Evolutionary conservation across 2,888 invertebrate species (phyloP).

Genomic region (Athetis lepigone): DNA sequence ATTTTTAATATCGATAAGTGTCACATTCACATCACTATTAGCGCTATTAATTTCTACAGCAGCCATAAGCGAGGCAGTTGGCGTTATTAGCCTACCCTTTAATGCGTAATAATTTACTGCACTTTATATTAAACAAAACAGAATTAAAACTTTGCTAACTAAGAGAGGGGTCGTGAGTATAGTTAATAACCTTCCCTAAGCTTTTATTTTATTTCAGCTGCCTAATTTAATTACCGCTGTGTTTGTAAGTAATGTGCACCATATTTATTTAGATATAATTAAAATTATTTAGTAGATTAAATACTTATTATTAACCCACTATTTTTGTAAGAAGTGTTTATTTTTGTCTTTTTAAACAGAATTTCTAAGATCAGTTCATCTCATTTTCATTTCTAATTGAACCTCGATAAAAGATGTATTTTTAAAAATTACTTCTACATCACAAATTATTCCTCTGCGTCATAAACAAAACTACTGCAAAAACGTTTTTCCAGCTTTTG

Average conservation of each 20-base stretch:
- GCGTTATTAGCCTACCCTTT: conserved; percentile 88
- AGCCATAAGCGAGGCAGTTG: conserved; percentile 86
- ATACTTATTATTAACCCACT: too few species aligned
- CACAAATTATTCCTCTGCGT: too few species aligned
- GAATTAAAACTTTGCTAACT: conserved; percentile 86
- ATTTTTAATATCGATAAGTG: conserved; percentile 49
- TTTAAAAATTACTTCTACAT: too few species aligned
- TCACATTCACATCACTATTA: conserved; percentile 70
- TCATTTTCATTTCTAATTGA: too few species aligned
- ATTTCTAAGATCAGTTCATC: too few species aligned
- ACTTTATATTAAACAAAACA: conserved; percentile 89
- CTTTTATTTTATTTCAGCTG: conserved; percentile 58
- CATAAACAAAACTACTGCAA: too few species aligned
- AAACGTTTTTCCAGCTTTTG: too few species aligned
- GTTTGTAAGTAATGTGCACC: conserved; percentile 31
- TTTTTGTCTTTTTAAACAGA: too few species aligned
- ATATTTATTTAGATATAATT: too few species aligned
- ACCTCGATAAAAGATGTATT: too few species aligned
- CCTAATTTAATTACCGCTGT: conserved; percentile 61
- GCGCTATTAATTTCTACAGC: conserved; percentile 87
- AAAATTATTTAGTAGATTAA: too few species aligned
- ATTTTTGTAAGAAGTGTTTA: too few species aligned
- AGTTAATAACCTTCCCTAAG: conserved; percentile 60
- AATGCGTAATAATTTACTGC: conserved; percentile 89
- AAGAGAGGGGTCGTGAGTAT: conserved; percentile 68